Evolutionary conservation across 2,113 vertebrate genomes (phyloP), one percentile per base, ranked within the genome.

Genomic region (Cranoglanis bouderius): DNA sequence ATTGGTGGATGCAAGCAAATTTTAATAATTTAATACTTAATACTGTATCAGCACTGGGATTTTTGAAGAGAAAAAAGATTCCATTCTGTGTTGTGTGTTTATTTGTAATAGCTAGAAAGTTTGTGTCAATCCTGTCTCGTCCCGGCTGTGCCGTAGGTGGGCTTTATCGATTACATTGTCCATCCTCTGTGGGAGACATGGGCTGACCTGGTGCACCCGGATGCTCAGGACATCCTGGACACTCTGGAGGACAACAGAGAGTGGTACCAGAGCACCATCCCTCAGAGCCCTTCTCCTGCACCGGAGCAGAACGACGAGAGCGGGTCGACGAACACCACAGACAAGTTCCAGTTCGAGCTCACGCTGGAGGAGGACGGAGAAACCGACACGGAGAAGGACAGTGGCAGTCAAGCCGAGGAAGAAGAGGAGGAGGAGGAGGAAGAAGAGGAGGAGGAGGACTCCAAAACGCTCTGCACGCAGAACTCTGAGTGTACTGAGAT

Each of bases 241-340:
- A 97, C 96, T 72, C 93, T 97, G 94, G 96, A 97, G 94, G 97
- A 97, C 94, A 97, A 97, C 93, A 94, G 97, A 88, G 97, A 97
- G 90, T 97, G 97, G 97, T 97, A 97, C 93, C 97, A 97, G 96
- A 97, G 96, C 96, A 97, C 96, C 96, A 97, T 97, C 90, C 97
- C 97, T 84, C 96, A 97, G 91, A 97, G 97, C 92, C 97, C 97
- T 6, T 97, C 96, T 67, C 96, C 97, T 81, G 96, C 96, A 0
- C 95, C 95, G 0, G 97, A 96, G 82, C 96, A 96, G 80, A 94
- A 94, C 82, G 95, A 96, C 75, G 97, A 97, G 72, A 94, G 95
- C 82, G 72, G 87, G 19, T 95, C 51, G 24, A 7, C 51, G 12
- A 86, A 95, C 84, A 95, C 96, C 86, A 94, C 94, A 0, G 97